These are phyloP conservation scores for Meandrina meandrites DNA, from an alignment of 92 coral and sea anemone species.

Conservation along the genomic window DNA sequence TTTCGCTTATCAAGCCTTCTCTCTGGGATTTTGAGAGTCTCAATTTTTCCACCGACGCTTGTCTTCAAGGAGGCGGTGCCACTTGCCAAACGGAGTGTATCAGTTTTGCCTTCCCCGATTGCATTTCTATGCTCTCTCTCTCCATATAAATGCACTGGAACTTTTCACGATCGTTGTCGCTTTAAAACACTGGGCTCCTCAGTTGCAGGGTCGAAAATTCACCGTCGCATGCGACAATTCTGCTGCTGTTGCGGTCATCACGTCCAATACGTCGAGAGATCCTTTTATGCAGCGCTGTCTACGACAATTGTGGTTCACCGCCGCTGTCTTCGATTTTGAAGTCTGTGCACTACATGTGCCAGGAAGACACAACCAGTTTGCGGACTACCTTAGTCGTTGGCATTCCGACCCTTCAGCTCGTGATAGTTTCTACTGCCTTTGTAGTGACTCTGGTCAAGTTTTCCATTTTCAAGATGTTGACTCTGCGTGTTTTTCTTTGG, in stretches of 20 bases:
- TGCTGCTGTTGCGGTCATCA: conserved; percentile 28
- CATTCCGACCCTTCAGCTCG: conserved; percentile 10
- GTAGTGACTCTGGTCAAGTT: background rate
- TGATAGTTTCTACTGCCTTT: background rate
- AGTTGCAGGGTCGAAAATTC: conserved; percentile 27
- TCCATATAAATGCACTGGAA: conserved; percentile 36
- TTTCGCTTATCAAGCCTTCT: conserved; percentile 34
- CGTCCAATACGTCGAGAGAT: conserved; percentile 11
- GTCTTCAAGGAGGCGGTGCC: conserved; percentile 25
- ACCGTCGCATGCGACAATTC: conserved; percentile 41
- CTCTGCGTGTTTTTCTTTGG: conserved; percentile 25
- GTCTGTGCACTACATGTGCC: conserved; percentile 23
- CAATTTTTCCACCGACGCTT: conserved; percentile 30
- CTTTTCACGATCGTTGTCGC: conserved; percentile 25
- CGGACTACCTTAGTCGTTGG: conserved; percentile 50
- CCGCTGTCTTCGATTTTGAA: conserved; percentile 39
- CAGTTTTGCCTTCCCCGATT: conserved; percentile 19
- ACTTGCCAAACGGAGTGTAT: conserved; percentile 22
- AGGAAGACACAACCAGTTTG: conserved; percentile 33
- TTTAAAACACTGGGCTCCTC: conserved; percentile 21
- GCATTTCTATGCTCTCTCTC: background rate
- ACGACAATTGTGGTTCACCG: conserved; percentile 40
- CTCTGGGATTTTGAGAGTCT: conserved; percentile 19
- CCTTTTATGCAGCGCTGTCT: conserved; percentile 46
- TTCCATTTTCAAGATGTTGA: conserved; percentile 15